A percentile compares a stretch with the other conserved stretches of the same genome.
Conservation (phyloP, 2,888 invertebrate species). For the Trichopria drosophilae region DNA sequence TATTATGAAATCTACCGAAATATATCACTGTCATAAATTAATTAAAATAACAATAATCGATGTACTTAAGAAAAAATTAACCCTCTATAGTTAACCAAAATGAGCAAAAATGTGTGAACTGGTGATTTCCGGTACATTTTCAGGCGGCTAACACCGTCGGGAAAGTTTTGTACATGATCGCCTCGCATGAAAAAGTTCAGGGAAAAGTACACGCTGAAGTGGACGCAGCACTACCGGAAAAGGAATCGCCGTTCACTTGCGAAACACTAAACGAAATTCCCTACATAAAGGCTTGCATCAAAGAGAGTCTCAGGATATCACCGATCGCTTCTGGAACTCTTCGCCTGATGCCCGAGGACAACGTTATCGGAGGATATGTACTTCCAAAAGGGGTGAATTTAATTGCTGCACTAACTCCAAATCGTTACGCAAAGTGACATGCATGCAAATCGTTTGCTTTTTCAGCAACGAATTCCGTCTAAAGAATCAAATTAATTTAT, state of each 20-base stretch:
- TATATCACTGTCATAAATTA: no score
- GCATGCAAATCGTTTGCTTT: no score
- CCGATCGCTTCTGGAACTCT: constrained; percentile 65
- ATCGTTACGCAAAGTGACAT: no score
- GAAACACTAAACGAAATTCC: constrained; percentile 60
- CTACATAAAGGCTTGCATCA: constrained; percentile 73
- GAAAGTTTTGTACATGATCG: constrained; percentile 65
- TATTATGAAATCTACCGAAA: no score
- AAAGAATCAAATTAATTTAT: no score
- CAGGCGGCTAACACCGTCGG: constrained; percentile 65
- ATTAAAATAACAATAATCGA: no score
- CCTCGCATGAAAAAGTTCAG: constrained; percentile 68
- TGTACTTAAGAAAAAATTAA: no score
- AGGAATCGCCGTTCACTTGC: constrained; percentile 55
- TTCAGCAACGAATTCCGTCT: no score
- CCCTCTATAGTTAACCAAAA: no score
- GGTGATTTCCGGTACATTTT: constrained; percentile 8
- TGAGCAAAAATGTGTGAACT: no score
- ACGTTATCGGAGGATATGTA: constrained; percentile 66
- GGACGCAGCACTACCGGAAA: constrained; percentile 55
- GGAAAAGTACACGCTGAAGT: constrained; percentile 65
- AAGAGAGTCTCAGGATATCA: constrained; percentile 69
- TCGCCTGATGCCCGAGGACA: constrained; percentile 62
- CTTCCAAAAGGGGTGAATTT: constrained; percentile 67
- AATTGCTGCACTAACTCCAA: no score